Evolutionary conservation across 2,113 vertebrate species (phyloP).

Genomic region (Nycticebus coucang): DNA sequence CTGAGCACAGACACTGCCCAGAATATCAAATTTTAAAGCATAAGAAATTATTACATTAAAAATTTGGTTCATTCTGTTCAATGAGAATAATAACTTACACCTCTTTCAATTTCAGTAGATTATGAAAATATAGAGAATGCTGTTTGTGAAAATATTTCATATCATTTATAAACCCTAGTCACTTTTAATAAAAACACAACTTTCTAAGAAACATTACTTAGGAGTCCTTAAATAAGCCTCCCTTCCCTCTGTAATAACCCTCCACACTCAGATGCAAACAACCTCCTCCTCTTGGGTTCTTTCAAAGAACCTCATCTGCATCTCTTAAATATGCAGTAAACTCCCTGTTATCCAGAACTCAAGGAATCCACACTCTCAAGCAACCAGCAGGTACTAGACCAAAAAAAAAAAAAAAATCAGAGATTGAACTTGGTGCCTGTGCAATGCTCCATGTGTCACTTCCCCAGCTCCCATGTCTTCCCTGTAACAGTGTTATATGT

Average conservation of each 20-base stretch:
- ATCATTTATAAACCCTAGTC: not conserved
- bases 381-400: too few relatives aligned
- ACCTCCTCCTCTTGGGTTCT: not conserved
- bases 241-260: not conserved
- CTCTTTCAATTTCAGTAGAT: not conserved
- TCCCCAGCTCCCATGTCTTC: too few relatives aligned
- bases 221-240: not conserved
- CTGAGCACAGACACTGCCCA: too few relatives aligned
- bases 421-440: too few relatives aligned
- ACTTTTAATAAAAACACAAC: not conserved
- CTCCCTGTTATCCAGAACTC: too few relatives aligned
- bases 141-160: slow-evolving; percentile 18
- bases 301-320: not conserved
- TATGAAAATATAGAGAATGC: not conserved
- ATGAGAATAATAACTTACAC: not conserved
- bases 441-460: too few relatives aligned
- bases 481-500: too few relatives aligned
- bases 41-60: not conserved
- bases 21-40: slow-evolving; percentile 8
- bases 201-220: not conserved
- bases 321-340: not conserved
- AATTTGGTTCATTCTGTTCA: not conserved
- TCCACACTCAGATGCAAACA: not conserved
- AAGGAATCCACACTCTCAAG: too few relatives aligned
- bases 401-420: too few relatives aligned